Evolutionary conservation across 2,113 vertebrate species (phyloP), one percentile per base, ranked within the genome.

Genomic region (Albula goreensis): DNA sequence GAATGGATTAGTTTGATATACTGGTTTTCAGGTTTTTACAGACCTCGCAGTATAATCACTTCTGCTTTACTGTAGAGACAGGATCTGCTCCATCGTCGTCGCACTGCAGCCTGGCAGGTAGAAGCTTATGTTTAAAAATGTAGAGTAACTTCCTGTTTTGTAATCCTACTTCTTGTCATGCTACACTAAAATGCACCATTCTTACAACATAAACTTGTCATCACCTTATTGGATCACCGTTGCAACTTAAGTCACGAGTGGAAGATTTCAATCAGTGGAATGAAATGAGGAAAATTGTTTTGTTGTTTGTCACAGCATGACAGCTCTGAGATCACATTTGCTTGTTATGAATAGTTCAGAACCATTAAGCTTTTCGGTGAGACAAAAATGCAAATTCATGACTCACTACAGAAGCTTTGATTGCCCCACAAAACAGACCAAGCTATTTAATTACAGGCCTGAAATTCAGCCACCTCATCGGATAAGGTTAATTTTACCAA

Each of bases 401-500:
- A 19, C 79, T 80, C 57, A 22, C 22, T 60, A 60, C 60, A 13
- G 41, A 60, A 50, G 19, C 78, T 60, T 53, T 80, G 56, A 85
- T 51, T 80, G 48, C 78, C 53, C 22, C 53, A 50, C 56, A 41
- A 80, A 22, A 80, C 56, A 8, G 83, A 49, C 74, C 25, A 56
- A 66, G 41, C 78, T 48, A 50, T 66, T 50, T 85, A 31, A 66
- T 60, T 81, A 66, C 56, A 85, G 78, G 80, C 81, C 11, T 52
- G 5, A 51, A 31, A 50, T 12, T 25, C 11, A 48, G 10, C 78
- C 78, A n/a, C 8, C 78, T 50, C 57, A 52, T 8, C 66, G 48
- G 31, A 31, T 31, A 10, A 63, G 78, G 85, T 81, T 85, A 9
- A 66, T 66, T 50, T 22, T 17, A 7, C 2, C 8, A 66, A 66